Evolutionary conservation across 2,888 invertebrate species (phyloP).

Genomic region (Melinopterus prodromus): DNA sequence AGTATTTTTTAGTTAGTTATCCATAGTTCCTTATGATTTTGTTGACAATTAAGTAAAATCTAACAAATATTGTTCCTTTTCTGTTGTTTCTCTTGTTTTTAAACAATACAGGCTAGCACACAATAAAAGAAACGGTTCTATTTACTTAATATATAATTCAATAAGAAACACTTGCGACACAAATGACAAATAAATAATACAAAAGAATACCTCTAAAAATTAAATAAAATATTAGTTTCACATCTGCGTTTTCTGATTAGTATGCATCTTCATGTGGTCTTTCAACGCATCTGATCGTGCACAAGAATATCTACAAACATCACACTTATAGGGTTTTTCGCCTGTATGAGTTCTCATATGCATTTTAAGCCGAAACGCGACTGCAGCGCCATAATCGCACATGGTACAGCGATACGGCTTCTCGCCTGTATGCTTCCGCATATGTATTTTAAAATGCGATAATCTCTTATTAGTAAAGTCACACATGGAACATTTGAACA

Average conservation of each 20-base stretch:
- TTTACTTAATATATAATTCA: too few relatives aligned
- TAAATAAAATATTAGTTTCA: background rate
- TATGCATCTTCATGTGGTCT: background rate
- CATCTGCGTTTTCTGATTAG: background rate
- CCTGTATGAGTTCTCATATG: background rate
- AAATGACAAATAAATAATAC: too few relatives aligned
- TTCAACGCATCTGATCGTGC: background rate
- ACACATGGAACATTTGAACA: background rate
- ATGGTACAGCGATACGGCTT: background rate
- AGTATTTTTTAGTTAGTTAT: too few relatives aligned
- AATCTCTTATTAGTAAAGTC: background rate
- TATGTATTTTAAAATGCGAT: background rate
- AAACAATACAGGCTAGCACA: too few relatives aligned
- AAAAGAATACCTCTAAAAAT: too few relatives aligned
- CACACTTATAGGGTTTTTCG: background rate
- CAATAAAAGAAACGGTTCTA: too few relatives aligned
- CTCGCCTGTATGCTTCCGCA: background rate
- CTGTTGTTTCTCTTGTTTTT: too few relatives aligned
- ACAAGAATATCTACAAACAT: background rate
- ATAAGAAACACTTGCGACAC: too few relatives aligned
- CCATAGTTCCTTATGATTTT: too few relatives aligned
- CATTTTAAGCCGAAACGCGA: background rate
- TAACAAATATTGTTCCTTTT: too few relatives aligned
- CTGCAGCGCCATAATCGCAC: background rate
- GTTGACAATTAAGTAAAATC: too few relatives aligned